Evolutionary conservation across 23 tunicate species (phyloP), one percentile per base, ranked within the genome.

Genomic region (Ascidia mentula): DNA sequence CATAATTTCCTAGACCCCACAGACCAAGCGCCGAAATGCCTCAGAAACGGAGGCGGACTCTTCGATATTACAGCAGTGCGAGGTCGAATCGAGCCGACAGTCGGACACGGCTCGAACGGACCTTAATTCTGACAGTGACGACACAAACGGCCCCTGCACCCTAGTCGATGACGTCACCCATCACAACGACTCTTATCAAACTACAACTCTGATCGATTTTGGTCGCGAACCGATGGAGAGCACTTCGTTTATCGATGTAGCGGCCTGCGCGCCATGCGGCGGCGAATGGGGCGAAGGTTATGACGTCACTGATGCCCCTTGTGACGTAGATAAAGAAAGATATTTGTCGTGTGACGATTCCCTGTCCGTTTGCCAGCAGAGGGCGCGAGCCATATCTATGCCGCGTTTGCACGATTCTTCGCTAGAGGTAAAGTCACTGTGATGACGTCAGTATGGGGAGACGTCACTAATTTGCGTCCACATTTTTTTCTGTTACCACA

Each of bases 361-460:
- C 38, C 83, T 78, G 24, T n/a, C 59, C 0, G 76, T 34, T 1
- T 8, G 77, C 46, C 86, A 87, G 1, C 34, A 3, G 34, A 20
- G 59, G 30, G 20, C 69, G 18, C 82, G 91, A 69, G 94, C 94
- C 6, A 46, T 83, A 20, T 89, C 94, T 17, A 79, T 89, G 88
- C 94, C 94, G 0, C 73, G 87, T 7, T 80, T 89, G 8, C 72
- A 77, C 69, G 80, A 60, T n/a, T 61, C 59, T 36, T 35, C 31
- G 45, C 36, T 79, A 34, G 82, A 85, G 89, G 89, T 78, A 53
- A 28, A 26, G 65, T 53, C 65, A 28, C 24, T 53, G 13, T 53
- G 65, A 53, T 28, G 65, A 20, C 13, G 13, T 53, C 7, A 5
- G 65, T 53, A 6, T 53, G 13, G 1, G 13, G 65, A 20, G 65